phyloP scores from a whole-genome alignment of 2,113 vertebrate species.

The Crotophaga sulcirostris region DNA sequence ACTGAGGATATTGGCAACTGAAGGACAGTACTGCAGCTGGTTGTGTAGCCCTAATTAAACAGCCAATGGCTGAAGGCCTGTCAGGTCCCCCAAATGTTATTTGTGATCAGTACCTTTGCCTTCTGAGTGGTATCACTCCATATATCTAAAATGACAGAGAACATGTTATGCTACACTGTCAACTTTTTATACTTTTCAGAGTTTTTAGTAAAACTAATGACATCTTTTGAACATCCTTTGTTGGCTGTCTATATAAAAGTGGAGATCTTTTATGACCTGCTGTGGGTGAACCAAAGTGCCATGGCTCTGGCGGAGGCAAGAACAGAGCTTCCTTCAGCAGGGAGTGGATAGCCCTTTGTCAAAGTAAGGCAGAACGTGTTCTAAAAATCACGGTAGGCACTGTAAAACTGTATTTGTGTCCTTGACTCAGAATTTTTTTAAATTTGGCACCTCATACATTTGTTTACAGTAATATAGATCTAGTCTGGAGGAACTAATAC shows the following conservation, averaged over 20 bases:
- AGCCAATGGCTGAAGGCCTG: background rate
- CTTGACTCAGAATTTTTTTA: constrained; percentile 48
- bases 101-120: background rate
- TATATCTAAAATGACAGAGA: background rate
- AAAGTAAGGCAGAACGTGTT: background rate
- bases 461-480: constrained; percentile 7
- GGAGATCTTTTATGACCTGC: background rate
- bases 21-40: background rate
- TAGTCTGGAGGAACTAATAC: background rate
- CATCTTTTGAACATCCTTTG: background rate
- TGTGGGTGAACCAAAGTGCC: background rate
- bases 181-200: background rate
- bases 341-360: fast-evolving
- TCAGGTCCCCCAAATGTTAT: fast-evolving
- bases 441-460: background rate
- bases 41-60: background rate
- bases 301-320: background rate
- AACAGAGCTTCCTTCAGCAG: background rate
- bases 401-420: background rate
- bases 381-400: background rate
- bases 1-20: background rate
- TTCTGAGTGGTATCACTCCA: background rate
- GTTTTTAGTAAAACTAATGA: background rate
- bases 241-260: background rate
- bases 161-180: background rate